A percentile compares a stretch with the other conserved stretches of the same genome.
Conservation (phyloP, 2,888 invertebrate genomes). For the Cryptus armator region DNA sequence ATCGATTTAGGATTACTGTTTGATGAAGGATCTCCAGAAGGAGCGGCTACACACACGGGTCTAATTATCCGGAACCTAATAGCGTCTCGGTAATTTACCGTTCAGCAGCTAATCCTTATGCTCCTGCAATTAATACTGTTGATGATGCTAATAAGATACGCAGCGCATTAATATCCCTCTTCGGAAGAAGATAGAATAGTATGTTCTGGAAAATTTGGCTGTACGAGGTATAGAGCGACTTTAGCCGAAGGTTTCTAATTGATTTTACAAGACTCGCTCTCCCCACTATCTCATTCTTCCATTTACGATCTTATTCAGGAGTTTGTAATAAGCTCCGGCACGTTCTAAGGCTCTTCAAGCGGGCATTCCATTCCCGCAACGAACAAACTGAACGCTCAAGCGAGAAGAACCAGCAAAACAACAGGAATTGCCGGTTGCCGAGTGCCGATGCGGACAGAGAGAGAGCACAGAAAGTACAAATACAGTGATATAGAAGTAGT, state of each 20-base stretch:
- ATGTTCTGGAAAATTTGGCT: background rate
- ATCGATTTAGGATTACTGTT: slow-evolving; percentile 56
- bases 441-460: background rate
- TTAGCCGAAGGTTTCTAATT: background rate
- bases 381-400: slow-evolving; percentile 2
- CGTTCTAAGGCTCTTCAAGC: background rate
- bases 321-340: slow-evolving; percentile 1
- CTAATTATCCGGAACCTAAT: slow-evolving; percentile 27
- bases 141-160: no score
- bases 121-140: background rate
- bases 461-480: background rate
- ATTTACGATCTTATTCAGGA: slow-evolving; percentile 1
- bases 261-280: background rate
- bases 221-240: background rate
- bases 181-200: background rate
- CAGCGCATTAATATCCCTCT: background rate
- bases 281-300: background rate
- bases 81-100: background rate
- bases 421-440: slow-evolving; percentile 3
- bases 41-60: slow-evolving; percentile 25
- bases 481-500: slow-evolving; percentile 2
- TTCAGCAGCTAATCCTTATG: background rate
- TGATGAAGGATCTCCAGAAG: slow-evolving; percentile 42
- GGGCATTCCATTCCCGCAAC: background rate
- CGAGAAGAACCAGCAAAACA: background rate